These are phyloP conservation scores for Micromesistius poutassou DNA, from an alignment of 2,797 vertebrate species.

Conservation along the genomic window DNA sequence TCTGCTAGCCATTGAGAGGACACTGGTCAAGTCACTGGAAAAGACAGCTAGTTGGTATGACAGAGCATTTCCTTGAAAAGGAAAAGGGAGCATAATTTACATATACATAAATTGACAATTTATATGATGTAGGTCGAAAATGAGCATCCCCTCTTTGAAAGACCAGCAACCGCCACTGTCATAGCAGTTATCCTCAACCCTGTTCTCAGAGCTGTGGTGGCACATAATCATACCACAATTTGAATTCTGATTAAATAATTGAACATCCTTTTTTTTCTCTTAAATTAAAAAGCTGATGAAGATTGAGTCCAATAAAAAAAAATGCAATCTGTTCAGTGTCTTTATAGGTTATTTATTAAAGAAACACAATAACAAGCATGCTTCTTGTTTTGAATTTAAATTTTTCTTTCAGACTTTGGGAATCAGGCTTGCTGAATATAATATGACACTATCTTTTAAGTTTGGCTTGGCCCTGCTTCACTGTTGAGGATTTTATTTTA, in stretches of 20 bases:
- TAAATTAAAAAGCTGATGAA: neutral
- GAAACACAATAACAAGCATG: conserved; percentile 63
- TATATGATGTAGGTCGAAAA: too few relatives aligned
- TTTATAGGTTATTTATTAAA: conserved; percentile 61
- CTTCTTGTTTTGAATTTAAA: conserved; percentile 52
- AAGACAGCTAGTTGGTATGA: too few relatives aligned
- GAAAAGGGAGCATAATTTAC: too few relatives aligned
- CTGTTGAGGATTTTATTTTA: neutral
- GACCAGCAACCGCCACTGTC: too few relatives aligned
- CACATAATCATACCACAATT: neutral
- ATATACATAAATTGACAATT: too few relatives aligned
- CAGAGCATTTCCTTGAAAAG: too few relatives aligned
- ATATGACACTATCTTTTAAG: conserved; percentile 28
- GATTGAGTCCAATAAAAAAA: conserved; percentile 31
- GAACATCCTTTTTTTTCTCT: neutral
- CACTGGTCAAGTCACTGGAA: too few relatives aligned
- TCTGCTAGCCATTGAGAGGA: too few relatives aligned
- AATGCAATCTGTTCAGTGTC: conserved; percentile 40
- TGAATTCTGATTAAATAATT: conserved; percentile 4
- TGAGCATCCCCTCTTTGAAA: too few relatives aligned
- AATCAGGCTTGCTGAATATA: conserved; percentile 57
- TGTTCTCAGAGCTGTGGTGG: neutral
- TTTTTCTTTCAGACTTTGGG: conserved; percentile 62
- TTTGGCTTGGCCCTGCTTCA: neutral
- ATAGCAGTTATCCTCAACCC: neutral